Percentiles rank a stretch among this genome's conserved stretches.
phyloP scores from a whole-genome alignment of 2,797 vertebrate species.

The Chelidonichthys spinosus region DNA sequence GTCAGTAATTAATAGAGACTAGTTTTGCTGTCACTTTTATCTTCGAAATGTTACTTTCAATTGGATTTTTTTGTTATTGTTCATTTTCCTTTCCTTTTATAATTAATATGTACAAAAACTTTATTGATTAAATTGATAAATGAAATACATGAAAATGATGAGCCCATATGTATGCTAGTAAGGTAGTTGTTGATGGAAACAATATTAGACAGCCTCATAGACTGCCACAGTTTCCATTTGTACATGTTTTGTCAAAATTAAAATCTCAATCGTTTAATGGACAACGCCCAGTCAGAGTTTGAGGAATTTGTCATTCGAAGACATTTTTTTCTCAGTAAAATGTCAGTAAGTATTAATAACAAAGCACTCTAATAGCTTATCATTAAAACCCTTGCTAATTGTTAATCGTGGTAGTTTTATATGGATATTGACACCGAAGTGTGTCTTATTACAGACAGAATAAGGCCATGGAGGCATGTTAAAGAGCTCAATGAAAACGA shows the following conservation, averaged over 20 bases:
- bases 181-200: background rate
- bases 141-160: constrained; percentile 7
- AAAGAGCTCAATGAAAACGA: background rate
- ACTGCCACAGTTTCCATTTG: background rate
- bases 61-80: background rate
- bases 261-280: background rate
- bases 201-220: background rate
- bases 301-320: constrained; percentile 2
- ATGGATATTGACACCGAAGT: constrained; percentile 1
- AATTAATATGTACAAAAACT: constrained; percentile 18
- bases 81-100: background rate
- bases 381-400: background rate
- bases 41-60: background rate
- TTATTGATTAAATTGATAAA: constrained; percentile 12
- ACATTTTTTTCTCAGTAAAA: background rate
- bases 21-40: background rate
- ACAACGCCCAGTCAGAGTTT: background rate
- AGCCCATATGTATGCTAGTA: background rate
- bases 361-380: too few relatives aligned
- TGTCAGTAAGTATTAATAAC: background rate
- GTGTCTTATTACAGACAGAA: background rate
- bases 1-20: constrained; percentile 2
- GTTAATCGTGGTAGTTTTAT: background rate
- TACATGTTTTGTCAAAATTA: background rate
- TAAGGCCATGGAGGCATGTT: background rate